Base-by-base conservation (phyloP, 2,888 invertebrate genomes). In the Pasiphila rectangulata region DNA sequence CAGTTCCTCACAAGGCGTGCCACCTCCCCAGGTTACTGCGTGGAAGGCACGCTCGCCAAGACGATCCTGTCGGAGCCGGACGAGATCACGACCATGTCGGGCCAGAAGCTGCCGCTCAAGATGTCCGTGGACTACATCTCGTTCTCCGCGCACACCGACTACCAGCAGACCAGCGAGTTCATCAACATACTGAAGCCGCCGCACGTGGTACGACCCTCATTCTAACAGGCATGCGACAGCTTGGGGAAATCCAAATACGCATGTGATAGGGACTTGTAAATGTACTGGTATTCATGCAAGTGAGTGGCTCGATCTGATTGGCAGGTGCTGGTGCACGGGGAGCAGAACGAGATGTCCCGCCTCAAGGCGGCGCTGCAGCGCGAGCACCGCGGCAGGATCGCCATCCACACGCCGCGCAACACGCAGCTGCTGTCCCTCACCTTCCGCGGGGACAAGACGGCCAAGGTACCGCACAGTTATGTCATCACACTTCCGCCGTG, bases 61-160 rank as follows among this genome's bases (percentile, higher is more conserved):
- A 96, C 94, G 2, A 96, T 99, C 63, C 90, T 99, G 1, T 97
- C 98, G 0, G 99, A 99, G 83, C 99, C 99, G 0, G 98, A 98
- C 72, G 99, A 99, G 88, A 97, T 99, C 43, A 94, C 95, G 0
- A 94, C 98, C 0, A 94, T 99, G 93, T 93, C 94, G 0, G 99
- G 99, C 0, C 98, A 98, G 83, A 98, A 98, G 80, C 84, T 99
- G 46, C 98, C 98, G 0, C 89, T 99, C 27, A 97, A 97, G 81
- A 98, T 98, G 95, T 97, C 98, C 0, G 98, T 99, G 0, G 98
- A 99, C 83, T 99, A 99, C 81, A 99, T 99, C 67, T 99, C 98
- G 0, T 99, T 99, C 88, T 99, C 99, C 0, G 99, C 99, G 0
- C 99, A 99, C 79, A 99, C 99, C 0, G 98, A 98, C 86, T 98